Base-by-base conservation (phyloP, 2,797 vertebrate species). In the Ispidina lecontei region DNA sequence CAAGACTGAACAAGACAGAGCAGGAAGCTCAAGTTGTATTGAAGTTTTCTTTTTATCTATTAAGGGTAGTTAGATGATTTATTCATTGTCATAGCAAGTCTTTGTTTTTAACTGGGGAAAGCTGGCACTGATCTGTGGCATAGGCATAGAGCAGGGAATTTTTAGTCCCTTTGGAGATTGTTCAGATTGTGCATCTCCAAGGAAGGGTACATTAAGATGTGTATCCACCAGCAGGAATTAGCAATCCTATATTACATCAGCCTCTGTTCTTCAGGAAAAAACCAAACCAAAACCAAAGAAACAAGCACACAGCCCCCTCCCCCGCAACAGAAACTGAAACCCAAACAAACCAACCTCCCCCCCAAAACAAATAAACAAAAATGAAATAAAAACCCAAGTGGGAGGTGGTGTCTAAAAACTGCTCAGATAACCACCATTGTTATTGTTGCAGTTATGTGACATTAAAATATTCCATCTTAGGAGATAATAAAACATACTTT, bases 141-240 rank as follows among this genome's bases (percentile, higher is more conserved):
- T 0, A 80, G 31, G 62, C 16, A 41, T 17, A 87, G 60, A 52
- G 49, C 0, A 0, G 10, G 70, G 64, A 14, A 58, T 41, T 33
- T 90, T 82, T 41, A 37, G 35, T 58, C 33, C 65, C 55, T 72
- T 21, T 15, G 16, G 51, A 94, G 43, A 33, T 28, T 2, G 3
- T 37, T 49, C 20, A 64, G 28, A 88, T 37, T 15, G 9, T 15
- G 28, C 47, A 81, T 35, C 29, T 86, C 58, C n/a, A 77, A 15
- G 62, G 44, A 52, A 49, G 17, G 1, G 3, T 9, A 37, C 21
- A 29, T 19, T n/a, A 80, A 74, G 14, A 65, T 39, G 31, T 31
- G 37, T 12, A 55, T 39, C 51, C 70, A 68, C 33, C 72, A 79
- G 3, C 22, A 79, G 31, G 11, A 69, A 88, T 37, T 51, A 87